Percentiles rank a stretch among this genome's conserved stretches.
Conservation (phyloP, 2,888 invertebrate genomes). For the Tortrix viridana region DNA sequence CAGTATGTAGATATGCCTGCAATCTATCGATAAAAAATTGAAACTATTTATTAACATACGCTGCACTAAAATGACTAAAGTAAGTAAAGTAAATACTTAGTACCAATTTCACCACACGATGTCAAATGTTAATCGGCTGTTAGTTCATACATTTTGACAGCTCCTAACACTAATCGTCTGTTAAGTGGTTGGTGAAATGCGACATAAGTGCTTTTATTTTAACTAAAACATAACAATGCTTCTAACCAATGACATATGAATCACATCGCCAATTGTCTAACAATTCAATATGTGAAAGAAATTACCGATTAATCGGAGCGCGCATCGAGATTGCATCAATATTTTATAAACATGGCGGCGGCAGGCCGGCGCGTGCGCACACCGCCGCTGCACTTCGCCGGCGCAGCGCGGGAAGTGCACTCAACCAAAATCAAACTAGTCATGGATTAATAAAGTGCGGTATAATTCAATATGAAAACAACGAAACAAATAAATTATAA, state of each 20-base stretch:
- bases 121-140: no score
- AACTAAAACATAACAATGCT: conserved; percentile 22
- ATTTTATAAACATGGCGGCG: conserved; percentile 73
- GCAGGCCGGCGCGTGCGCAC: conserved; percentile 60
- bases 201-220: not conserved
- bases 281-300: not conserved
- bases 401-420: conserved; percentile 63
- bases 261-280: not conserved
- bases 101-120: no score
- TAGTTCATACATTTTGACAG: no score
- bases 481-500: not conserved
- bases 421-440: conserved; percentile 3
- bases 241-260: not conserved
- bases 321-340: conserved; percentile 77
- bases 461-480: conserved; percentile 6
- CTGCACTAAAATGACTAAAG: no score
- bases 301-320: conserved; percentile 71
- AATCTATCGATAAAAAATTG: no score
- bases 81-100: no score
- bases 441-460: conserved; percentile 9
- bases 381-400: conserved; percentile 70
- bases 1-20: no score
- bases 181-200: no score
- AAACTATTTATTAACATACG: no score
- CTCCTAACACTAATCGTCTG: no score